phyloP scores from a whole-genome alignment of 2,888 invertebrate species.

The Meandrusa payeni region DNA sequence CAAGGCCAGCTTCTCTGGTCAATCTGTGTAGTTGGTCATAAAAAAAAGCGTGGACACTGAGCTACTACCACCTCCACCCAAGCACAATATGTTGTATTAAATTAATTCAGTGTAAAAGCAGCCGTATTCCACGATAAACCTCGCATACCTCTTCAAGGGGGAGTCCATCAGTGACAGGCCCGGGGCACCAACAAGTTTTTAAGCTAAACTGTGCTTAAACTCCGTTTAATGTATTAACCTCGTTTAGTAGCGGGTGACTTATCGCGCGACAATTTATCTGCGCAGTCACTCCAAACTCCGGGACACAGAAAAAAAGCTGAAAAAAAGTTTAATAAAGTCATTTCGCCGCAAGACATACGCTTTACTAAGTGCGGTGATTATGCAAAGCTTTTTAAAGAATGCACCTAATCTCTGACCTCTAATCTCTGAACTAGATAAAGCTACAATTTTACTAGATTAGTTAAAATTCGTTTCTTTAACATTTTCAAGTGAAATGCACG shows the following conservation, averaged over 20 bases:
- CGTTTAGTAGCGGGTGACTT: slow-evolving; percentile 60
- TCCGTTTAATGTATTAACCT: slow-evolving; percentile 72
- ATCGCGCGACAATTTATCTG: slow-evolving; percentile 69
- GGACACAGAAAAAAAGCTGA: slow-evolving; percentile 47
- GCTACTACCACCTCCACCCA: too few relatives aligned
- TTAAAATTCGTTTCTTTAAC: slow-evolving; percentile 7
- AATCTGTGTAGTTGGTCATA: too few relatives aligned
- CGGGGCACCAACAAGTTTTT: slow-evolving; percentile 39
- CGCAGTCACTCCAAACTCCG: slow-evolving; percentile 42
- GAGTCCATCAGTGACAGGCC: slow-evolving; percentile 18
- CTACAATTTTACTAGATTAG: slow-evolving; percentile 4
- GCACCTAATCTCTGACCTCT: slow-evolving; percentile 11
- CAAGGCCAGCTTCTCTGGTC: too few relatives aligned
- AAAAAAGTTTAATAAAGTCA: slow-evolving; percentile 70
- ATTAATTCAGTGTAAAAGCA: too few relatives aligned
- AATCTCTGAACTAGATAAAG: slow-evolving; percentile 12
- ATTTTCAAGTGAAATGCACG: not conserved
- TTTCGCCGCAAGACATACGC: slow-evolving; percentile 41
- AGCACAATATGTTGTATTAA: too few relatives aligned
- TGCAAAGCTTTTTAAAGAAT: slow-evolving; percentile 16
- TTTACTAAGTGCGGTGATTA: slow-evolving; percentile 22
- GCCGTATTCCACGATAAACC: slow-evolving; percentile 25
- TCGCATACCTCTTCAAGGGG: slow-evolving; percentile 1
- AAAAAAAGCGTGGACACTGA: too few relatives aligned
- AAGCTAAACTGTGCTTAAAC: slow-evolving; percentile 53